Evolutionary conservation across 2,797 vertebrate species (phyloP).

Genomic region (Caiman crocodilus): DNA sequence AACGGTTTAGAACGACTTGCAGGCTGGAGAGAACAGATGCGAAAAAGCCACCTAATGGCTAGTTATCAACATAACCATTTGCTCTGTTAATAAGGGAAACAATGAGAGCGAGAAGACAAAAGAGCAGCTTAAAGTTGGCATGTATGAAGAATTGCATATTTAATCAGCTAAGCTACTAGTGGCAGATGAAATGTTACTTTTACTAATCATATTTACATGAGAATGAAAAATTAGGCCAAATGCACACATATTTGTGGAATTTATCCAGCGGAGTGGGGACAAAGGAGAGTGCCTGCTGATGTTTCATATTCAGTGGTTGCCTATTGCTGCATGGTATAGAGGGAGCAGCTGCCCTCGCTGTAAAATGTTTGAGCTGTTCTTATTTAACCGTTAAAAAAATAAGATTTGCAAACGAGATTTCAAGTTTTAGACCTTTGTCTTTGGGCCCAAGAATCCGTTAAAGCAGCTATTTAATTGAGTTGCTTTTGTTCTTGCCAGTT

Average conservation of each 20-base stretch:
- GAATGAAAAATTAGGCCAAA: neutral
- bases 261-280: neutral
- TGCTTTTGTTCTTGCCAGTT: neutral
- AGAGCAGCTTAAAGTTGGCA: neutral
- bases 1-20: neutral
- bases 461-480: neutral
- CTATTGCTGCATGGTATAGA: neutral
- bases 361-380: neutral
- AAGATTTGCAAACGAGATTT: neutral
- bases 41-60: rapidly evolving
- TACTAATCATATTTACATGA: slow-evolving; percentile 16
- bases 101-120: neutral
- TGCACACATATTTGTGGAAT: neutral
- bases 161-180: neutral
- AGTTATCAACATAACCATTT: neutral
- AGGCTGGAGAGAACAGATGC: neutral
- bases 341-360: neutral
- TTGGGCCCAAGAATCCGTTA: slow-evolving; percentile 9
- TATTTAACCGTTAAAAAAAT: neutral
- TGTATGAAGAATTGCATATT: neutral
- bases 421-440: neutral
- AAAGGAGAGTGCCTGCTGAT: neutral
- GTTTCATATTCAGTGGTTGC: neutral
- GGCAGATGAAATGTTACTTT: neutral
- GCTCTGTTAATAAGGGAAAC: neutral